phyloP scores from a whole-genome alignment of 2,888 invertebrate genomes.

The Macaria notata region DNA sequence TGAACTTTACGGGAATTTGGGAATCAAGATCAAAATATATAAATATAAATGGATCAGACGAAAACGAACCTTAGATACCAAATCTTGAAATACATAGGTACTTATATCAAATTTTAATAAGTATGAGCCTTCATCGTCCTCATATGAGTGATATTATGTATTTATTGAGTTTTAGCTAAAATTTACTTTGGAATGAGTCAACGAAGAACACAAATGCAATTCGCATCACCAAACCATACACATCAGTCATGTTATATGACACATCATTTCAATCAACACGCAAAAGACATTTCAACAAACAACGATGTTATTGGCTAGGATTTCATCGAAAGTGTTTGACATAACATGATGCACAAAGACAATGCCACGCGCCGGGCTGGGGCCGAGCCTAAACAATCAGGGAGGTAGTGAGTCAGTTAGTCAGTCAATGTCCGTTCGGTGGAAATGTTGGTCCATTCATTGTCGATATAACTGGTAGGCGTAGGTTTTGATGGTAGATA shows the following conservation, averaged over 20 bases:
- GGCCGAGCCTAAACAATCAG: conserved; percentile 68
- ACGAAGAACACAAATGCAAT: no score
- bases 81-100: no score
- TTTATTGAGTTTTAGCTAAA: no score
- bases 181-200: no score
- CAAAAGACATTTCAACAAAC: conserved; percentile 56
- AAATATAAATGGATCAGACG: no score
- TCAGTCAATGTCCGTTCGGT: conserved; percentile 26
- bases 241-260: conserved; percentile 6
- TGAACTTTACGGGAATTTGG: neutral
- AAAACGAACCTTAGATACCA: no score
- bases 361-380: conserved; percentile 74
- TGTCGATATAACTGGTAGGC: neutral
- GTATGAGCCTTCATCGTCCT: no score
- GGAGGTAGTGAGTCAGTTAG: conserved; percentile 49
- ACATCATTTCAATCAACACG: conserved; percentile 33
- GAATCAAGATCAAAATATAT: neutral
- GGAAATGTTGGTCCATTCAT: conserved; percentile 6
- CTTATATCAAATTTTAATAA: no score
- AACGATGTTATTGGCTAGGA: conserved; percentile 43
- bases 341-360: conserved; percentile 70
- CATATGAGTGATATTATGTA: no score
- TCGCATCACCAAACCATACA: no score
- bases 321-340: conserved; percentile 70
- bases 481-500: conserved; percentile 3